Conservation (phyloP, 92 coral and sea anemone genomes). For the Zoanthus gigantus region DNA sequence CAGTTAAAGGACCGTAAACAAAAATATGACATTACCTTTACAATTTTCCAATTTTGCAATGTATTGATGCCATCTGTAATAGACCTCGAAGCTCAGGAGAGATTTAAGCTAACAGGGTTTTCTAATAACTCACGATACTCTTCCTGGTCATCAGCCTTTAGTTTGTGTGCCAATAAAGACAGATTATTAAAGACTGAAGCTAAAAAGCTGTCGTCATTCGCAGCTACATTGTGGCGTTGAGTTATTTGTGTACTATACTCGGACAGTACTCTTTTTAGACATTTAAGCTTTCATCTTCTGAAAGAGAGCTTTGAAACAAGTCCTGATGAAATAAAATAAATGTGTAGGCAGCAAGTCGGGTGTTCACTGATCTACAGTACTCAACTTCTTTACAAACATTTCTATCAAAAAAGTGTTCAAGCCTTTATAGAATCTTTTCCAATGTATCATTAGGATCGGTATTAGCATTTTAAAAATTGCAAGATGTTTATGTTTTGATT, state of each 20-base stretch:
- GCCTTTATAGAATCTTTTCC: slow-evolving; percentile 40
- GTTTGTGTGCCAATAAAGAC: background rate
- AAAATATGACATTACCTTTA: too few relatives aligned
- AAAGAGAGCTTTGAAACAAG: background rate
- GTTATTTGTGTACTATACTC: slow-evolving; percentile 9
- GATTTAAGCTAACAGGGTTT: background rate
- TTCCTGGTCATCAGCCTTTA: too few relatives aligned
- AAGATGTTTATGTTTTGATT: background rate
- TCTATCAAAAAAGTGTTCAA: background rate
- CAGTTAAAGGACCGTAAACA: too few relatives aligned
- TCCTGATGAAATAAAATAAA: slow-evolving; percentile 16
- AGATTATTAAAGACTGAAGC: slow-evolving; percentile 17
- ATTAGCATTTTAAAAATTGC: background rate
- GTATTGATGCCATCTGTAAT: background rate
- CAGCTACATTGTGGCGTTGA: background rate
- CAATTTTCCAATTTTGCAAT: background rate
- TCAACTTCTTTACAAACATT: background rate
- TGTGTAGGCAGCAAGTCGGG: slow-evolving; percentile 32
- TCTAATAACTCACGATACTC: too few relatives aligned
- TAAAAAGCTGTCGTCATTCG: slow-evolving; percentile 11
- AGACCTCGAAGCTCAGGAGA: background rate
- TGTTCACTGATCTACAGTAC: slow-evolving; percentile 29
- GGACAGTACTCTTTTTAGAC: slow-evolving; percentile 30
- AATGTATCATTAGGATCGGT: background rate
- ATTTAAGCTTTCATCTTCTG: slow-evolving; percentile 28